phyloP scores from a whole-genome alignment of 2,888 invertebrate genomes.

The Quadroppia sp. region DNA sequence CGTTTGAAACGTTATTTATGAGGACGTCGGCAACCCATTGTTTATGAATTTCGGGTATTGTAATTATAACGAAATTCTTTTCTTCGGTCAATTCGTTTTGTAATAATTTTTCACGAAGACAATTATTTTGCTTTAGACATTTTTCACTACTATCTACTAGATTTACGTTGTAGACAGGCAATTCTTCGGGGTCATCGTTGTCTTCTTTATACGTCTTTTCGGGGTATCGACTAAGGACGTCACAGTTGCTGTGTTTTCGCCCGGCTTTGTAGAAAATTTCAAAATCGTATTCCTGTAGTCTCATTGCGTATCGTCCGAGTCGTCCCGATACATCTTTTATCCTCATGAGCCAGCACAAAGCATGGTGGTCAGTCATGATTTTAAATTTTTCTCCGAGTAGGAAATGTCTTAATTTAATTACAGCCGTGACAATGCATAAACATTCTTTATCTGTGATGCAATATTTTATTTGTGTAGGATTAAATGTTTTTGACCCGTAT shows the following conservation, averaged over 20 bases:
- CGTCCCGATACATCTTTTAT: constrained; percentile 54
- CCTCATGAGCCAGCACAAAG: constrained; percentile 55
- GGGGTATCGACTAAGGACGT: constrained; percentile 51
- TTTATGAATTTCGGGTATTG: no score
- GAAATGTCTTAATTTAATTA: constrained; percentile 54
- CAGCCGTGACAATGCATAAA: constrained; percentile 51
- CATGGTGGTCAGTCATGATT: constrained; percentile 55
- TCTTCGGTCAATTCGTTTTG: no score
- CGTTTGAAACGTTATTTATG: no score
- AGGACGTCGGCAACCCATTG: no score
- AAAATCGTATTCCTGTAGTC: constrained; percentile 52
- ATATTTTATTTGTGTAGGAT: constrained; percentile 52
- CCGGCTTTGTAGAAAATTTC: constrained; percentile 53
- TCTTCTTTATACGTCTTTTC: neutral
- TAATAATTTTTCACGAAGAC: constrained; percentile 38
- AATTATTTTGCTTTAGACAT: no score
- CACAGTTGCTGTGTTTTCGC: constrained; percentile 52
- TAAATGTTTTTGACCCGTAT: neutral
- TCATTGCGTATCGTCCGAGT: constrained; percentile 55
- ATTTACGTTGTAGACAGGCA: neutral
- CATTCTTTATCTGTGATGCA: constrained; percentile 54
- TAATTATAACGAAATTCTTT: no score
- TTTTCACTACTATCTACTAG: no score
- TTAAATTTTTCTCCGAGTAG: constrained; percentile 52
- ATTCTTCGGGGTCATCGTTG: neutral